Percentiles rank a stretch among this genome's conserved stretches.
These are phyloP conservation scores for Oncorhynchus kisutch DNA, from an alignment of 2,113 vertebrate genomes.

Conservation along the genomic window DNA sequence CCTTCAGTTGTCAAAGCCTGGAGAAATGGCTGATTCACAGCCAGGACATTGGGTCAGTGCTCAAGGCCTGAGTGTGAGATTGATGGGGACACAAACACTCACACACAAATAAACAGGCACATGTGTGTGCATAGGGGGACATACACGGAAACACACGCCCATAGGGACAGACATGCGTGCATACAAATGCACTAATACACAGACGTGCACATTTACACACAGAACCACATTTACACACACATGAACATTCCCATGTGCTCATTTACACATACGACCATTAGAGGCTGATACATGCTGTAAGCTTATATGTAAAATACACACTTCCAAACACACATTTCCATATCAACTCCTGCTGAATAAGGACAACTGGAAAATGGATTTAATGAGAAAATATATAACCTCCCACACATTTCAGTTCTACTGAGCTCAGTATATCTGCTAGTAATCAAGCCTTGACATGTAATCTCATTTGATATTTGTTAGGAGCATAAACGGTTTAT, in stretches of 20 bases:
- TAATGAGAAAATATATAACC: not conserved
- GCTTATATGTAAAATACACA: not conserved
- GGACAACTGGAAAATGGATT: not conserved
- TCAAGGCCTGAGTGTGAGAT: constrained; percentile 31
- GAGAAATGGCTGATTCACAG: constrained; percentile 40
- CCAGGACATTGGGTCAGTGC: constrained; percentile 38
- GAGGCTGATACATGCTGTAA: not conserved
- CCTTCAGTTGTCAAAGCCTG: constrained; percentile 39
- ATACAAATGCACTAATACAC: not conserved
- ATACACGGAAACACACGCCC: not conserved
- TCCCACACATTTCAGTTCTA: not conserved
- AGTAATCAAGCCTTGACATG: not conserved
- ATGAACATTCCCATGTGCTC: not conserved
- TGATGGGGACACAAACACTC: constrained; percentile 22
- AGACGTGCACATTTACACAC: not conserved
- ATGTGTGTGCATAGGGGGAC: not conserved
- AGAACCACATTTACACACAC: not conserved
- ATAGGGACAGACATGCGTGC: too few relatives aligned
- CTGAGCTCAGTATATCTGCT: not conserved
- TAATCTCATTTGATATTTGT: not conserved
- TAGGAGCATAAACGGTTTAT: not conserved
- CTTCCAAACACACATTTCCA: not conserved
- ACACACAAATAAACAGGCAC: constrained; percentile 6
- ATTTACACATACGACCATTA: not conserved
- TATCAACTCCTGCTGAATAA: not conserved